Evolutionary conservation across 2,888 invertebrate species (phyloP).

Genomic region (Diarsia rubi): DNA sequence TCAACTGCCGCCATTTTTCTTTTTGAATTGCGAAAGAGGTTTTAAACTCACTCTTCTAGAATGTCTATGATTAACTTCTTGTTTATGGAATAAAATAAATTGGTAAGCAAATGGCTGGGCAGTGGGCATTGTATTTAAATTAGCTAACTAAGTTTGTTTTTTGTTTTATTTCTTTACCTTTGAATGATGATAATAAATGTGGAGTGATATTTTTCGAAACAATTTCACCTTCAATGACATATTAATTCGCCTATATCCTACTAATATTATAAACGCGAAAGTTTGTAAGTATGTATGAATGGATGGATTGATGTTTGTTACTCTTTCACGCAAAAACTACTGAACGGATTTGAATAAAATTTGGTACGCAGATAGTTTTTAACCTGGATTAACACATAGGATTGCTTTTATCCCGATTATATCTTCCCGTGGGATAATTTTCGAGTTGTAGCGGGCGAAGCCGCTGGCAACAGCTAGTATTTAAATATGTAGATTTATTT

Average conservation of each 20-base stretch:
- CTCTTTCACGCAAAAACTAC: too few relatives aligned
- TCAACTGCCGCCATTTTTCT: slow-evolving; percentile 36
- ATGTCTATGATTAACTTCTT: slow-evolving; percentile 23
- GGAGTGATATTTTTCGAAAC: neutral
- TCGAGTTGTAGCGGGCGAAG: too few relatives aligned
- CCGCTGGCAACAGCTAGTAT: too few relatives aligned
- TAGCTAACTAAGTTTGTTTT: neutral
- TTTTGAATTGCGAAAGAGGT: neutral
- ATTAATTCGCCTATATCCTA: neutral
- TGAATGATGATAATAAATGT: neutral
- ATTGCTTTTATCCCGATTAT: too few relatives aligned
- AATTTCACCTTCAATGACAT: neutral
- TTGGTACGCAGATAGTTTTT: too few relatives aligned
- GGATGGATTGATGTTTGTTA: too few relatives aligned
- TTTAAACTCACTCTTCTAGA: neutral
- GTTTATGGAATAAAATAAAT: slow-evolving; percentile 20
- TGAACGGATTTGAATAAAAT: too few relatives aligned
- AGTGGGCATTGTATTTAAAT: slow-evolving; percentile 29
- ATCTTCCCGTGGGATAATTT: too few relatives aligned
- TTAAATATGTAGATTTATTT: neutral
- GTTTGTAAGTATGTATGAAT: too few relatives aligned
- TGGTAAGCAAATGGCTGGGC: slow-evolving; percentile 23
- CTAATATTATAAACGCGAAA: too few relatives aligned
- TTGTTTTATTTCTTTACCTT: neutral
- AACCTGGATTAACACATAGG: too few relatives aligned